These are phyloP conservation scores for Conomelus anceps DNA, from an alignment of 2,888 invertebrate genomes.

Conservation along the genomic window DNA sequence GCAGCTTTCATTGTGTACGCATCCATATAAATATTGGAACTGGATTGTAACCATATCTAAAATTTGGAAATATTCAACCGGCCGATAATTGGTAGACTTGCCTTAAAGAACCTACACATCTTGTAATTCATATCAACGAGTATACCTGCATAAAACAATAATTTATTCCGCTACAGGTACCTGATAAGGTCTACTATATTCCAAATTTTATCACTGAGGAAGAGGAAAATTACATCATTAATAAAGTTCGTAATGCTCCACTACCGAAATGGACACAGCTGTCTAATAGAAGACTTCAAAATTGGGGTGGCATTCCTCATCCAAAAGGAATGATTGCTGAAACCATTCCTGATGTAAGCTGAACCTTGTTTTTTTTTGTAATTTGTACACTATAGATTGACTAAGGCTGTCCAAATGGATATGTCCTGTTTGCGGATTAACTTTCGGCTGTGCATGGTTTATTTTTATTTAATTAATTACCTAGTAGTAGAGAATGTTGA, in stretches of 20 bases:
- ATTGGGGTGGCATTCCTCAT: slow-evolving; percentile 95
- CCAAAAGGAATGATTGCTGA: slow-evolving; percentile 90
- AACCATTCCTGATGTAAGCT: slow-evolving; percentile 58
- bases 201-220: slow-evolving; percentile 74
- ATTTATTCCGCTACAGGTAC: slow-evolving; percentile 43
- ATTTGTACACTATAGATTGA: too few relatives aligned
- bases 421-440: too few relatives aligned
- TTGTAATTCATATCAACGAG: background rate
- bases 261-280: slow-evolving; percentile 95
- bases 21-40: too few relatives aligned
- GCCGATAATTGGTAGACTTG: too few relatives aligned
- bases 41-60: too few relatives aligned
- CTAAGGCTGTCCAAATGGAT: too few relatives aligned
- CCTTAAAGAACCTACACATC: too few relatives aligned
- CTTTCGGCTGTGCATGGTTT: too few relatives aligned
- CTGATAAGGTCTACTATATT: slow-evolving; percentile 68
- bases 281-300: slow-evolving; percentile 85
- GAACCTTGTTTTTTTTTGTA: slow-evolving; percentile 9
- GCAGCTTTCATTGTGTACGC: too few relatives aligned
- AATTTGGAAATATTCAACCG: too few relatives aligned
- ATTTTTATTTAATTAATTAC: too few relatives aligned
- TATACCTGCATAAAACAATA: background rate
- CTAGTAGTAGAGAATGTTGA: too few relatives aligned
- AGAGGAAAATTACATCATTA: slow-evolving; percentile 65
- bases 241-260: slow-evolving; percentile 70